Percentiles rank a stretch among this genome's conserved stretches.
Evolutionary conservation across 2,888 invertebrate species (phyloP).

Genomic region (Hymenopus coronatus): DNA sequence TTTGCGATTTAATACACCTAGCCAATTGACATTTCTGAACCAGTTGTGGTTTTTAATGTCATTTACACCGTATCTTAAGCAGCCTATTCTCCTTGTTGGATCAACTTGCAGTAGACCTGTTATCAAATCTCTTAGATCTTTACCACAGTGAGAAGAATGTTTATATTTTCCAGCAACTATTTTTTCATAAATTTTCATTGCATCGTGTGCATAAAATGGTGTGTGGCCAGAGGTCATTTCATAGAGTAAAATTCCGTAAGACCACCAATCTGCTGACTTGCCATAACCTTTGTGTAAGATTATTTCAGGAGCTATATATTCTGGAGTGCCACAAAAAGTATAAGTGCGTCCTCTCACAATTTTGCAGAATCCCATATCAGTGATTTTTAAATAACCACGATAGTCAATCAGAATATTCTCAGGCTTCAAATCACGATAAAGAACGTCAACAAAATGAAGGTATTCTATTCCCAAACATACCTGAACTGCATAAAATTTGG

Average conservation of each 20-base stretch:
- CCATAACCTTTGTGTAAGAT: constrained; percentile 91
- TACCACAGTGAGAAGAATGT: constrained; percentile 79
- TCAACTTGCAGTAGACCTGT: constrained; percentile 56
- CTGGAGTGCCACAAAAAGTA: constrained; percentile 29
- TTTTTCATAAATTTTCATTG: constrained; percentile 93
- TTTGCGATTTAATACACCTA: not conserved
- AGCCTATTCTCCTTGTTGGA: not conserved
- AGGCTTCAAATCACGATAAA: constrained; percentile 32
- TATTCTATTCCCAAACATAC: constrained; percentile 30
- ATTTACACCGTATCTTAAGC: not conserved
- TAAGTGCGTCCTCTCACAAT: constrained; percentile 6
- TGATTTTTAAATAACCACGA: constrained; percentile 31
- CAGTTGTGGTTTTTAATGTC: not conserved
- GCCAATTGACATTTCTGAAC: not conserved
- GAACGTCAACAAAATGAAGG: constrained; percentile 28
- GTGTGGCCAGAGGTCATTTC: constrained; percentile 93
- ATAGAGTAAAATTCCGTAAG: constrained; percentile 81
- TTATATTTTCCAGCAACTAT: constrained; percentile 88
- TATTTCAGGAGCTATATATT: constrained; percentile 28
- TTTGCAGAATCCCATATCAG: constrained; percentile 28
- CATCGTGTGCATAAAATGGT: constrained; percentile 88
- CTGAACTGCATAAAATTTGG: constrained; percentile 32
- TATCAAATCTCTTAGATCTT: constrained; percentile 80
- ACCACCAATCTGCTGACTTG: constrained; percentile 96
- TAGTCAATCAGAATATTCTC: constrained; percentile 32